These are phyloP conservation scores for Chloebia gouldiae DNA, from an alignment of 2,113 vertebrate species.

Conservation along the genomic window DNA sequence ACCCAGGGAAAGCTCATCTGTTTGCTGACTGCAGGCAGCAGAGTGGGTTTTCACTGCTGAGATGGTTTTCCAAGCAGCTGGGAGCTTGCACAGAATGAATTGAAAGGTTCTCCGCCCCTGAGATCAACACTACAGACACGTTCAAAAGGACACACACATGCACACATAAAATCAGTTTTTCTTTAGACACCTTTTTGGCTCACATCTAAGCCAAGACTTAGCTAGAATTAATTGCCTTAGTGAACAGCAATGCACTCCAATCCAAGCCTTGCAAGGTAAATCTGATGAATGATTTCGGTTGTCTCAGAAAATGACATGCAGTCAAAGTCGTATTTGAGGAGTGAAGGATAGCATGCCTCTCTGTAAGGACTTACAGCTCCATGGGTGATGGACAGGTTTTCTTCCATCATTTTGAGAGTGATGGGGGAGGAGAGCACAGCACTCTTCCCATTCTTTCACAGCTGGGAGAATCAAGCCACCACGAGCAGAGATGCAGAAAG, in stretches of 20 bases:
- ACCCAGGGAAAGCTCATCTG: neutral
- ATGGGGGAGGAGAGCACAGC: neutral
- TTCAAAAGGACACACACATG: neutral
- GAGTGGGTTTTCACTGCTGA: neutral
- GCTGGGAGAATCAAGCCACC: neutral
- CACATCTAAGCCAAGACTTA: conserved; percentile 14
- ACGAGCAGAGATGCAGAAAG: neutral
- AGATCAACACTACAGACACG: neutral
- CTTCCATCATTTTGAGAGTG: neutral
- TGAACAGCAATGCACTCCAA: neutral
- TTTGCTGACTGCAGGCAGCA: neutral
- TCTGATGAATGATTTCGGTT: conserved; percentile 5
- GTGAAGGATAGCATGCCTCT: neutral
- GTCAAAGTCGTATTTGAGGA: conserved; percentile 14
- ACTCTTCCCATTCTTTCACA: neutral
- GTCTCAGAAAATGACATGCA: conserved; percentile 19
- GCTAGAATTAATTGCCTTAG: conserved; percentile 31
- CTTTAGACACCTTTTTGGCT: conserved; percentile 45
- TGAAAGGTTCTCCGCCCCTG: neutral
- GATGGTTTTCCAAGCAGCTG: neutral
- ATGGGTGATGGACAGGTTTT: neutral
- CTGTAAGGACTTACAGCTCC: neutral
- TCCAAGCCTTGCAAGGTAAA: conserved; percentile 5
- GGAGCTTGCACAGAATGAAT: neutral
- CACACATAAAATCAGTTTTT: neutral